phyloP scores from a whole-genome alignment of 2,113 vertebrate genomes.

The Arvicanthis niloticus region DNA sequence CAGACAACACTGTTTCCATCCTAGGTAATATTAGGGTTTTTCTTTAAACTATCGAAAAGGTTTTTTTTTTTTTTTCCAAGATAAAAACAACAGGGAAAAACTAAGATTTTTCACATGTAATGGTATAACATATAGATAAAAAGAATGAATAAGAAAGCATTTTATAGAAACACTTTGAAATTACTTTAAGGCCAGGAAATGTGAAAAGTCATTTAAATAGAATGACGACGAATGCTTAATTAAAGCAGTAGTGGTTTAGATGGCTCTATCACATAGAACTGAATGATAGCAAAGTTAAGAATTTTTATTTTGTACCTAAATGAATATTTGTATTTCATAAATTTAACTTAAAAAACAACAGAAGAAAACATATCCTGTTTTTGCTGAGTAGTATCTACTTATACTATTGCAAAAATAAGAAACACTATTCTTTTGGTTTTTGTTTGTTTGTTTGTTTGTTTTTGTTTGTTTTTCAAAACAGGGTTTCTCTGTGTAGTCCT shows the following conservation, averaged over 20 bases:
- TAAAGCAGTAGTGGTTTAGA: background rate
- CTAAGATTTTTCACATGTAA: constrained; percentile 66
- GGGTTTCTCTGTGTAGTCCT: too few relatives aligned
- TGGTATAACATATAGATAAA: constrained; percentile 64
- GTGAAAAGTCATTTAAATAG: constrained; percentile 70
- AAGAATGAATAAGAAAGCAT: constrained; percentile 68
- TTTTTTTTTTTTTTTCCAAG: constrained; percentile 27
- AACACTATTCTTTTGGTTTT: too few relatives aligned
- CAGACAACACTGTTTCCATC: background rate
- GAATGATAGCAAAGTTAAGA: constrained; percentile 1
- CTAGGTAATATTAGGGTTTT: background rate
- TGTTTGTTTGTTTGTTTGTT: too few relatives aligned
- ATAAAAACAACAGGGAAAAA: constrained; percentile 64
- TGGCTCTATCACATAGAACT: background rate
- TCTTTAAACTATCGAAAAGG: constrained; percentile 38
- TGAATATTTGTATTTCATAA: background rate
- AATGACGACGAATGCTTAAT: constrained; percentile 41
- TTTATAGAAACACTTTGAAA: constrained; percentile 54
- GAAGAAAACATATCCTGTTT: background rate
- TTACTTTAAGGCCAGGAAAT: constrained; percentile 69
- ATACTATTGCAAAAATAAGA: constrained; percentile 53
- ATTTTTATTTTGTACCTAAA: background rate
- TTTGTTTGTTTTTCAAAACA: too few relatives aligned
- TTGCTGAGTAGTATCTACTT: background rate
- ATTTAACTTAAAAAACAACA: constrained; percentile 22